Evolutionary conservation across 2,113 vertebrate genomes (phyloP), one percentile per base, ranked within the genome.

Genomic region (Oreochromis niloticus): DNA sequence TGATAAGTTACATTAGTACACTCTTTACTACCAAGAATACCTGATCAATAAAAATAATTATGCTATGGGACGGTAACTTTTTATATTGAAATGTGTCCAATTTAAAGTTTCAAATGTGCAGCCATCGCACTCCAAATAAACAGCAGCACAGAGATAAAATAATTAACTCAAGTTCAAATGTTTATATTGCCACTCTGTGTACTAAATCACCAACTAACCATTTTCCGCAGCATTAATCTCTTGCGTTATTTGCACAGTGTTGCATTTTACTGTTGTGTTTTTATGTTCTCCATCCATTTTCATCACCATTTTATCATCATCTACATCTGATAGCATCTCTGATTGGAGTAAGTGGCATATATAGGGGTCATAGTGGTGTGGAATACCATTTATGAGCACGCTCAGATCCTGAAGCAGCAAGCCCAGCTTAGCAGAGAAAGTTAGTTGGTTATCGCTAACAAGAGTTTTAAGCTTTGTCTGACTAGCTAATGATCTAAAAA

Each of bases 181-280:
- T 68, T 24, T 3, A 41, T 68, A 14, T 22, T 68, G 11, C 36
- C 7, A 0, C 0, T 22, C 3, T 68, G 36, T 68, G 63, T 8
- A 22, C 63, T 68, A 68, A 41, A 68, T 68, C 36, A 68, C 11
- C 61, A 39, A 0, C 17, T 66, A 36, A 39, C 61, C 17, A 66
- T 39, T 66, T 66, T 39, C 32, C 0, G 32, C 32, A 66, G 0
- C 17, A 36, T 66, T 39, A 43, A 41, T 68, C 34, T 71, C 0
- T 22, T 71, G 66, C n/a, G 3, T 73, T 17, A 48, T 30, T 73
- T 73, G 22, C 0, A 48, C 9, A 46, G 14, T 73, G 41, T 27
- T 73, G 66, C 39, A 46, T 16, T 27, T 43, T 41, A 71, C 19
- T 41, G 63, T 71, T 66, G 19, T 34, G 2, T 66, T 66, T 66